phyloP scores from a whole-genome alignment of 2,113 vertebrate species.

The Hippocampus abdominalis region DNA sequence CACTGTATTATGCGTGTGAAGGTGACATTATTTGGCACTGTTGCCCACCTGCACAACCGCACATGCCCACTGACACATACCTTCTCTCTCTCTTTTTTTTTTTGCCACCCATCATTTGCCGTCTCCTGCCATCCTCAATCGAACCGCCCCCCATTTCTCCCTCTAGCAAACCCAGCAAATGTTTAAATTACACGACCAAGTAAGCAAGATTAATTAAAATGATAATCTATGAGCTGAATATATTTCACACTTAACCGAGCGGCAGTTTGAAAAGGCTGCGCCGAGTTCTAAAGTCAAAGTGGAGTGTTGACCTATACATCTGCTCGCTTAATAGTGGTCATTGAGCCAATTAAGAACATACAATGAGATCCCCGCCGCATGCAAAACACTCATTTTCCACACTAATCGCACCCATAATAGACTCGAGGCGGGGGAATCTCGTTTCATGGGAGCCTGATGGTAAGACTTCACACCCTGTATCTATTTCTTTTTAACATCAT shows the following conservation, averaged over 20 bases:
- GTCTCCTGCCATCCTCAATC: constrained; percentile 35
- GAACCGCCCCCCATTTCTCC: constrained; percentile 34
- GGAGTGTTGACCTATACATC: constrained; percentile 52
- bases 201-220: constrained; percentile 81
- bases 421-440: neutral
- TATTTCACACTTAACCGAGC: constrained; percentile 64
- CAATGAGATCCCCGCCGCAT: constrained; percentile 38
- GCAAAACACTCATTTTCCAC: constrained; percentile 33
- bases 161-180: constrained; percentile 66
- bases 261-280: constrained; percentile 57
- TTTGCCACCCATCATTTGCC: constrained; percentile 33
- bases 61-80: constrained; percentile 19
- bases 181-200: constrained; percentile 80
- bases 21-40: constrained; percentile 39
- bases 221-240: constrained; percentile 72
- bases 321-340: constrained; percentile 50
- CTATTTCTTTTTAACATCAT: no score
- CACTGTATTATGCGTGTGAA: constrained; percentile 27
- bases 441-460: no score
- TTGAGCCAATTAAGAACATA: constrained; percentile 58
- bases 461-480: no score
- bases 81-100: constrained; percentile 5
- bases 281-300: constrained; percentile 59
- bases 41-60: constrained; percentile 19
- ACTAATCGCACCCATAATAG: constrained; percentile 40